Evolutionary conservation across 1,140 invertebrate species (phyloP).

Genomic region (Solenopsis invicta): DNA sequence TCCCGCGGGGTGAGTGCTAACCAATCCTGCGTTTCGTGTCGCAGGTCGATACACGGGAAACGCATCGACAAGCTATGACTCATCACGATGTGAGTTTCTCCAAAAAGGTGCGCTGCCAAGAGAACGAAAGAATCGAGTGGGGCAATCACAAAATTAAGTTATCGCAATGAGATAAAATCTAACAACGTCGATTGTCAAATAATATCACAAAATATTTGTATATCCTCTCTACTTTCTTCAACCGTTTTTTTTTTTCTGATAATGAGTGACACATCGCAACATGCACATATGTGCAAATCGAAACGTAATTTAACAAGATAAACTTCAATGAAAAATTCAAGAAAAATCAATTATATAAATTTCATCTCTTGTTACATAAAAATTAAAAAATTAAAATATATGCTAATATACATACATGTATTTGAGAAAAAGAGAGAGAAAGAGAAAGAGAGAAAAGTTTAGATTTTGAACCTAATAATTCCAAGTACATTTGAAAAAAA

Average conservation of each 20-base stretch:
- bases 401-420: background rate
- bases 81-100: constrained; percentile 63
- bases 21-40: constrained; percentile 61
- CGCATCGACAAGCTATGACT: constrained; percentile 67
- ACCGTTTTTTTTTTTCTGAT: background rate
- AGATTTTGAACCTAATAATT: background rate
- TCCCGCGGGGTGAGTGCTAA: constrained; percentile 5
- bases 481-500: constrained; percentile 25
- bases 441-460: background rate
- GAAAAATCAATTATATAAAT: background rate
- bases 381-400: background rate
- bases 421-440: background rate
- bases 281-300: background rate
- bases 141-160: background rate
- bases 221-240: background rate
- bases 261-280: background rate
- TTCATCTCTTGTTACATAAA: background rate
- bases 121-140: background rate
- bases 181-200: background rate
- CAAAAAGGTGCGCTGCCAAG: constrained; percentile 65
- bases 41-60: constrained; percentile 75
- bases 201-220: background rate
- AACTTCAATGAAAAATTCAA: background rate
- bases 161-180: background rate
- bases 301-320: background rate